A percentile compares a stretch with the other conserved stretches of the same genome.
phyloP scores from a whole-genome alignment of 2,797 vertebrate species.

The Cetoscarus ocellatus region DNA sequence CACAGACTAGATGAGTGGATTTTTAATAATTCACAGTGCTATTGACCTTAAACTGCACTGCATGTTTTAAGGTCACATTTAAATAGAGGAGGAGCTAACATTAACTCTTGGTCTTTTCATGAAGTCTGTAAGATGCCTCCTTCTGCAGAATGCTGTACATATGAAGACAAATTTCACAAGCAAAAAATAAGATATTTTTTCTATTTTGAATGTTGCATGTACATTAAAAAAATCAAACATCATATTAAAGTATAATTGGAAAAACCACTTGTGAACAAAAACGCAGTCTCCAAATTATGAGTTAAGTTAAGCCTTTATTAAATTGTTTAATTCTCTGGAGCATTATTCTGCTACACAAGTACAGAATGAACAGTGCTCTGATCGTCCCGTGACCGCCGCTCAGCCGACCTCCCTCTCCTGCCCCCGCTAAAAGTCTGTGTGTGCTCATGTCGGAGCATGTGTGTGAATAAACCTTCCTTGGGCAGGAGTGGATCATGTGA shows the following conservation, averaged over 20 bases:
- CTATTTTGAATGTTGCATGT: too few species aligned
- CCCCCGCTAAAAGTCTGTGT: background rate
- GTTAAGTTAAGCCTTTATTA: background rate
- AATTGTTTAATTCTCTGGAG: background rate
- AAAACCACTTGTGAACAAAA: background rate
- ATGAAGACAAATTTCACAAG: background rate
- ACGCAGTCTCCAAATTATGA: background rate
- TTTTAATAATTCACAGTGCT: conserved; percentile 60
- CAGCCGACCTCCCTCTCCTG: conserved; percentile 39
- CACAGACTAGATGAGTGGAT: background rate
- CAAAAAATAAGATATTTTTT: background rate
- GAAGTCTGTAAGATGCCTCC: background rate
- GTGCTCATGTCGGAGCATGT: conserved; percentile 36
- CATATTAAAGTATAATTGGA: background rate
- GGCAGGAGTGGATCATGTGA: conserved; percentile 80
- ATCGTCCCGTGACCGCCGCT: conserved; percentile 58
- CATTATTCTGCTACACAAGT: conserved; percentile 1
- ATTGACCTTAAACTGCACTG: conserved; percentile 45
- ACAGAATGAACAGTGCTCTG: background rate
- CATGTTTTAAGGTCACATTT: conserved; percentile 34
- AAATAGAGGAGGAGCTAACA: conserved; percentile 4
- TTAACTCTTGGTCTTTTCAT: conserved; percentile 5
- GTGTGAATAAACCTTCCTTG: conserved; percentile 64
- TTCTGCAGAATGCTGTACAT: background rate
- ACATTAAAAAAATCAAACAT: background rate